Base-by-base conservation (phyloP, 2,113 vertebrate genomes). In the Alces alces region DNA sequence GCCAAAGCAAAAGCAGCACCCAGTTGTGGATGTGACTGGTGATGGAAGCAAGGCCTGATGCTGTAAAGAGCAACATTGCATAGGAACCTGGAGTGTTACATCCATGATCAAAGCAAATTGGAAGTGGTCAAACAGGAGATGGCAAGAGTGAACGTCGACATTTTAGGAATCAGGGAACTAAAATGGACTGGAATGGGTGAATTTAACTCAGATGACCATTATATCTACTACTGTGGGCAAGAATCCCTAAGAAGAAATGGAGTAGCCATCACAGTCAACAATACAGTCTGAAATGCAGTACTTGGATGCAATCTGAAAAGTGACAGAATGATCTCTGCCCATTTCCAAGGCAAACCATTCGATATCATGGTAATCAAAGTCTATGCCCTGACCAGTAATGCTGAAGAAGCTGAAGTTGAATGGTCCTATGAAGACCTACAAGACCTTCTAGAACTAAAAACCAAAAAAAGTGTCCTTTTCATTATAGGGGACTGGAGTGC, bases 311-410 rank as follows among this genome's bases (percentile, higher is more conserved):
- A 8, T 33, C 30, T 64, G 15, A 33, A 17, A 64, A 64, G 17
- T 3, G 30, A 64, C 15, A 64, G 30, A 17, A 64, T 64, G 61
- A n/a, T 17, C 30, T 64, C 61, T 64, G 7, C 33, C 33, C 2
- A 0, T n/a, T 64, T 64, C 61, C 61, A 64, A n/a, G 61, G 61
- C 3, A 9, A n/a, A 8, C 61, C 7, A 17, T n/a, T 64, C 3
- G 17, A 64, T n/a, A 64, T 17, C 7, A 64, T 1, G 15, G 61
- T 64, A 64, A 17, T n/a, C 30, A 3, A 64, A 17, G 15, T 9
- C 61, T 64, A 64, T 17, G 33, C 16, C 33, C 15, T n/a, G 3
- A n/a, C 30, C 30, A n/a, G 15, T n/a, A 64, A 64, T 64, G 61
- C 61, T 64, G 7, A 64, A 64, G 15, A 64, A n/a, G 30, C 61